Conservation (phyloP, 2,888 invertebrate genomes). For the Branchipolynoe longqiensis region DNA sequence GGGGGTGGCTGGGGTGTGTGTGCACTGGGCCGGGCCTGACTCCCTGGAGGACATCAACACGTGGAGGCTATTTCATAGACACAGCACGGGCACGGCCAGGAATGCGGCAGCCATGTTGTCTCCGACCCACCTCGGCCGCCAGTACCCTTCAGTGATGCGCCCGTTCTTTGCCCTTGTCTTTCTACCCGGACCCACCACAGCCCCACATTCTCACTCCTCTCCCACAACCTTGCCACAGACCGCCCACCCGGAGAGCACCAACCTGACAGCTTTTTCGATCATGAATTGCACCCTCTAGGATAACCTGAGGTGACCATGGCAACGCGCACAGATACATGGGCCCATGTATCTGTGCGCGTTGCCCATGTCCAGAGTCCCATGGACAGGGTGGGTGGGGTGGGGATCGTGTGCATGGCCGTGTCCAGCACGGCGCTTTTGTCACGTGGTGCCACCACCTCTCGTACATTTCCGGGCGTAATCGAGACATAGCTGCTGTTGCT, state of each 20-base stretch:
- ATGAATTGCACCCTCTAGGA: conserved; percentile 32
- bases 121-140: too few relatives aligned
- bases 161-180: neutral
- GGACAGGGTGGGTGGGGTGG: neutral
- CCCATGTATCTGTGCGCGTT: neutral
- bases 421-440: neutral
- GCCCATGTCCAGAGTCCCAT: neutral
- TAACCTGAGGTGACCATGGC: conserved; percentile 35
- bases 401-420: conserved; percentile 22
- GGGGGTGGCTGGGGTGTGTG: neutral
- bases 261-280: too few relatives aligned
- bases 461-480: too few relatives aligned
- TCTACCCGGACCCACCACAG: neutral
- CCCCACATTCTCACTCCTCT: neutral
- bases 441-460: conserved; percentile 1
- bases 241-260: neutral
- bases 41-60: conserved; percentile 29
- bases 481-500: too few relatives aligned
- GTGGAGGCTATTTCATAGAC: conserved; percentile 47
- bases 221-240: neutral
- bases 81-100: conserved; percentile 18
- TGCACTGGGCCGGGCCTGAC: neutral
- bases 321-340: conserved; percentile 4
- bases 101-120: conserved; percentile 27
- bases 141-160: too few relatives aligned